Evolutionary conservation across 2,888 invertebrate species (phyloP).

Genomic region (Diachrysia chrysitis): DNA sequence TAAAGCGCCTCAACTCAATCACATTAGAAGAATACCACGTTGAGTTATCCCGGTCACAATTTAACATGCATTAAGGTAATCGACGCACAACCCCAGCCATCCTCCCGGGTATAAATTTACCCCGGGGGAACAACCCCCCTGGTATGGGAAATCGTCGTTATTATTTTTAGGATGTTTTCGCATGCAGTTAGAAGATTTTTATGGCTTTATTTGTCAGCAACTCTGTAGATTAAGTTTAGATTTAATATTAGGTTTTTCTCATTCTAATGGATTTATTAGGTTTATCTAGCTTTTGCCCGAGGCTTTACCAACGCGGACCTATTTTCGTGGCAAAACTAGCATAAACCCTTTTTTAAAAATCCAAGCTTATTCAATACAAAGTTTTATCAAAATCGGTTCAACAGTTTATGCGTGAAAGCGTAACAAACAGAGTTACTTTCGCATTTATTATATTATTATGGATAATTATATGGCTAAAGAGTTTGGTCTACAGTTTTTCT

Average conservation of each 20-base stretch:
- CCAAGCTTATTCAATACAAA: too few species aligned
- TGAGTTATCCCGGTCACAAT: conserved; percentile 60
- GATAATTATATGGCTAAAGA: too few species aligned
- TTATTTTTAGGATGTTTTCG: conserved; percentile 37
- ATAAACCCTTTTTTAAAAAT: too few species aligned
- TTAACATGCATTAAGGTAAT: conserved; percentile 75
- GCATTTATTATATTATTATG: too few species aligned
- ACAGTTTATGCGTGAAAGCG: too few species aligned
- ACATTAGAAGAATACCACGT: conserved; percentile 30
- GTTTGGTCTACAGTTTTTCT: too few species aligned
- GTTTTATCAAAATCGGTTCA: too few species aligned
- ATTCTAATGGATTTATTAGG: background rate
- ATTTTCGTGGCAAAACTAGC: too few species aligned
- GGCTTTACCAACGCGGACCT: too few species aligned
- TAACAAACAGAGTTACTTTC: too few species aligned
- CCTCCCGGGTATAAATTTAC: conserved; percentile 44
- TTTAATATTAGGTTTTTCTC: background rate
- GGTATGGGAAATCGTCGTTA: conserved; percentile 37
- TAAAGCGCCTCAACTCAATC: conserved; percentile 28
- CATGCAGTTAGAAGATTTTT: conserved; percentile 6
- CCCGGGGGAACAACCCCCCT: conserved; percentile 45
- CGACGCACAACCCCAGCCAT: conserved; percentile 54
- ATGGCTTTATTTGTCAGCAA: conserved; percentile 33
- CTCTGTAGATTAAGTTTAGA: background rate
- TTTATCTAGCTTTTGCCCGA: too few species aligned